These are phyloP conservation scores for Brachionichthys hirsutus DNA, from an alignment of 2,113 vertebrate species.

Conservation along the genomic window DNA sequence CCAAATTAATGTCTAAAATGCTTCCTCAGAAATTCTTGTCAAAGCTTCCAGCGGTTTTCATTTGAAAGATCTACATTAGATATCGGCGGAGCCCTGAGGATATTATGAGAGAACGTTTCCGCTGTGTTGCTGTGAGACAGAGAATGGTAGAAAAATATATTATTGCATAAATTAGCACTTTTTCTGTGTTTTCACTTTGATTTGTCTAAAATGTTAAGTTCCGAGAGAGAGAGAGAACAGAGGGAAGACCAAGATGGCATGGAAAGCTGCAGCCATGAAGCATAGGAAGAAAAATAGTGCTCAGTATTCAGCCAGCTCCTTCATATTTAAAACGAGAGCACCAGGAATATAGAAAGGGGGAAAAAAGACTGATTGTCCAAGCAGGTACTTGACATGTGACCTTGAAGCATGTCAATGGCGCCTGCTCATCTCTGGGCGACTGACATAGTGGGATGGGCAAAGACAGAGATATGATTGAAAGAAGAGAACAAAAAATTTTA, in stretches of 20 bases:
- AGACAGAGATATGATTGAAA: conserved; percentile 22
- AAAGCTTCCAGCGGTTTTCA: not conserved
- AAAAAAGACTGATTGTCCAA: conserved; percentile 48
- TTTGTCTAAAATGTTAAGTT: conserved; percentile 56
- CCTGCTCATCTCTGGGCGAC: conserved; percentile 23
- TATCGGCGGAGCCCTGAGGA: not conserved
- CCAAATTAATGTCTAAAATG: too few species aligned
- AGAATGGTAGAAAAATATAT: not conserved
- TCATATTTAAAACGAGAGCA: conserved; percentile 22
- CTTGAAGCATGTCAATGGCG: conserved; percentile 50
- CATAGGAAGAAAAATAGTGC: conserved; percentile 17
- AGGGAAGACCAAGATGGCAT: conserved; percentile 19
- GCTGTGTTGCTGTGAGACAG: not conserved
- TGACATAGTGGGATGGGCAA: conserved; percentile 13
- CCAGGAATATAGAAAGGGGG: conserved; percentile 19
- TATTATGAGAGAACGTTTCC: not conserved
- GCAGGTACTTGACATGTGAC: conserved; percentile 51
- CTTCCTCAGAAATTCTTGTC: too few species aligned
- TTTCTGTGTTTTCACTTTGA: conserved; percentile 44
- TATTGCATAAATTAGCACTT: not conserved
- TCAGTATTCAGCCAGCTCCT: conserved; percentile 34
- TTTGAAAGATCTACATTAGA: not conserved
- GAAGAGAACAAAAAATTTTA: conserved; percentile 1
- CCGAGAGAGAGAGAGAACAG: conserved; percentile 29
- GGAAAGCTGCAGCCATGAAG: conserved; percentile 32